Evolutionary conservation across 2,113 vertebrate species (phyloP), one percentile per base, ranked within the genome.

Genomic region (Prietella phreatophila): DNA sequence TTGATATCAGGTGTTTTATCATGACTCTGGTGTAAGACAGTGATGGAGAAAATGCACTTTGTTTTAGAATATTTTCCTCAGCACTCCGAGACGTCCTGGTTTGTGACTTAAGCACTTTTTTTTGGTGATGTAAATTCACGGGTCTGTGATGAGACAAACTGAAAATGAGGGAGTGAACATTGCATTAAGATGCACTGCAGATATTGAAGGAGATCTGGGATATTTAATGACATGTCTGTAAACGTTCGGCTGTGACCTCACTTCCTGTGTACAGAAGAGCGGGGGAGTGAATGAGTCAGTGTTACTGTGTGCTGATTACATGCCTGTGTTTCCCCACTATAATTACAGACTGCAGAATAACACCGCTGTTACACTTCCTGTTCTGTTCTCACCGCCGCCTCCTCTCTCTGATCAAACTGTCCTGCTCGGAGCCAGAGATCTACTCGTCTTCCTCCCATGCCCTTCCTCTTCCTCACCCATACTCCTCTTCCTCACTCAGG

Each of bases 271-370:
- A 79, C 60, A 82, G 55, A 10, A 22, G 33, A 60, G 19, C 2
- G 13, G 14, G 36, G 33, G 86, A 71, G 61, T 79, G 86, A 88
- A n/a, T 86, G 73, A 84, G 86, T 82, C 87, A 47, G 50, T n/a
- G 84, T 60, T 79, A 79, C 69, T 83, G 71, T 25, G 36, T 86
- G 60, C 63, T 83, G 85, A 86, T 87, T 84, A 80, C 86, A 85
- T 10, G 69, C 61, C 81, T 60, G 82, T 88, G 86, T 67, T 85
- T 55, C 63, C 76, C 50, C 19, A 42, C 55, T 39, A 60, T 85
- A 76, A 85, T 73, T 87, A 80, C 65, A 84, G 47, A 83, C 69
- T 76, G 69, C 71, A 79, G 85, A 63, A 82, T n/a, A 83, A 65
- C 65, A 9, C 19, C 20, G 85, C n/a, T 47, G 75, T n/a, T 11